Conservation (phyloP, 1,140 invertebrate genomes). For the Diprion similis region DNA sequence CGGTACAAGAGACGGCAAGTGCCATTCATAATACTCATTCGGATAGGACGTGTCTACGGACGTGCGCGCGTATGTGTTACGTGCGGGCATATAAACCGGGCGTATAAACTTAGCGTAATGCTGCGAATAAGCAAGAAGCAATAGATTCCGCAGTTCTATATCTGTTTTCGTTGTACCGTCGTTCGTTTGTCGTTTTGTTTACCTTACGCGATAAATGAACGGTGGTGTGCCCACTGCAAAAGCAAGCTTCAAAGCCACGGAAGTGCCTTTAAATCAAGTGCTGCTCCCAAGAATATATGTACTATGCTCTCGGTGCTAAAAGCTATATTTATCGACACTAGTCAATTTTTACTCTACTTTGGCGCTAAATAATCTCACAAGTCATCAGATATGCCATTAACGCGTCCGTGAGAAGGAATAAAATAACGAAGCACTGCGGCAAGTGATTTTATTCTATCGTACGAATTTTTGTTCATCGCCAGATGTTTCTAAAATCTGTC, state of each 20-base stretch:
- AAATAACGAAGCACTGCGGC: too few relatives aligned
- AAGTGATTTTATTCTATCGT: too few relatives aligned
- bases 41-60: not conserved
- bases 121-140: conserved; percentile 1
- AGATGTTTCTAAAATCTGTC: conserved; percentile 28
- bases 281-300: not conserved
- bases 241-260: conserved; percentile 4
- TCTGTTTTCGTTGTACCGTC: not conserved
- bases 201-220: conserved; percentile 2
- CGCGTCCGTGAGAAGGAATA: not conserved
- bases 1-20: conserved; percentile 38
- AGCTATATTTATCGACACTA: conserved; percentile 6
- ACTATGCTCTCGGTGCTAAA: not conserved
- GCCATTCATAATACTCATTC: conserved; percentile 34
- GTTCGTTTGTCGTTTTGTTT: conserved; percentile 3
- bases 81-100: not conserved
- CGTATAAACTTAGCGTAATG: not conserved
- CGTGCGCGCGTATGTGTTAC: too few relatives aligned
- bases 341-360: not conserved
- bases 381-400: not conserved
- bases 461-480: too few relatives aligned
- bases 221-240: not conserved
- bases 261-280: conserved; percentile 4
- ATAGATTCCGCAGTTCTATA: conserved; percentile 1
- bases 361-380: not conserved